Evolutionary conservation across 2,113 vertebrate genomes (phyloP), one percentile per base, ranked within the genome.

Genomic region (Stercorarius parasiticus): DNA sequence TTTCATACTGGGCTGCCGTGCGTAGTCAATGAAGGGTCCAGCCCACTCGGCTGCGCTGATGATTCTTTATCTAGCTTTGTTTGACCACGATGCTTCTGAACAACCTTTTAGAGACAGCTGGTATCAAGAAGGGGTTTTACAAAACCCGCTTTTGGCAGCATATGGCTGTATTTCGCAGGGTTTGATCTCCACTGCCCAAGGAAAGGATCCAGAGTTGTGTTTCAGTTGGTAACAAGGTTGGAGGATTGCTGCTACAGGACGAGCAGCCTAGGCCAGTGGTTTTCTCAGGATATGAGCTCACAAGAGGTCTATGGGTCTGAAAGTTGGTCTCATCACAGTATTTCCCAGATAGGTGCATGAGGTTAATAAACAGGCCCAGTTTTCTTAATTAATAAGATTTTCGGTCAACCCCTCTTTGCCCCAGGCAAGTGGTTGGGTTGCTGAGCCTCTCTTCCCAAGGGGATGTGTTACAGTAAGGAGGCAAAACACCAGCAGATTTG

Each of bases 371-470:
- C 18, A 58, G 59, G 10, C 17, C 18, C 21, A n/a, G 25, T 47
- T 72, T 83, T 59, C 25, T 26, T 38, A 40, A 43, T 50, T 62
- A 50, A 30, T 10, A 15, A 50, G 47, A 11, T 20, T 15, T 20
- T 25, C 47, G 16, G 26, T 38, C 38, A 59, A 36, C n/a, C 7
- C 43, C 3, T 15, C 9, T 18, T 19, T 5, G 11, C 14, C 52
- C 22, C 6, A 1, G 13, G 29, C 8, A 13, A 56, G 55, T 2
- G 3, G 23, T 23, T 0, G 0, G 6, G 29, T 17, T 32, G 25
- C 49, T 80, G 32, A 74, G 38, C 25, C 13, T 73, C 34, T 62
- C 67, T 62, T 74, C 67, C 64, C 59, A 34, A 55, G 36, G 38
- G 18, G 43, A 49, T 10, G 16, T 22, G 32, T 20, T 49, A 34